Conservation (phyloP, 2,888 invertebrate species). For the Helleia helle region DNA sequence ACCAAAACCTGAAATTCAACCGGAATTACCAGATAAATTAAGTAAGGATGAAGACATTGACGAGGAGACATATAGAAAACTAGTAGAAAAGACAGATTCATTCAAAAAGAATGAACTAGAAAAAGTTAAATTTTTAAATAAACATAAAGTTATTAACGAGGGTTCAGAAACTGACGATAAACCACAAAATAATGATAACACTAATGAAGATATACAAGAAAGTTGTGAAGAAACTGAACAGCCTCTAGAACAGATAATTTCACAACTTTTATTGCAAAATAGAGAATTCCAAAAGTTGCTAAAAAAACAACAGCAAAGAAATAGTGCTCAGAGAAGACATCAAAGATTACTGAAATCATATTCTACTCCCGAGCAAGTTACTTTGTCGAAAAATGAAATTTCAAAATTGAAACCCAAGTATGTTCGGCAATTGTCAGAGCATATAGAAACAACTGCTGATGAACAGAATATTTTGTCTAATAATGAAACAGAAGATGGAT, state of each 20-base stretch:
- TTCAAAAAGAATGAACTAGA: constrained; percentile 69
- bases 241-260: constrained; percentile 84
- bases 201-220: constrained; percentile 33
- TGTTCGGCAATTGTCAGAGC: constrained; percentile 50
- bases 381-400: constrained; percentile 51
- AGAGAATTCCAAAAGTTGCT: constrained; percentile 86
- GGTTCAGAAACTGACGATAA: constrained; percentile 55
- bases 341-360: constrained; percentile 71
- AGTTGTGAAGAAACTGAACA: constrained; percentile 61
- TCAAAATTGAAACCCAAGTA: constrained; percentile 48
- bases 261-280: constrained; percentile 87
- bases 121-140: constrained; percentile 62
- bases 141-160: constrained; percentile 64
- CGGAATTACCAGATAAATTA: constrained; percentile 35
- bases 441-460: constrained; percentile 29
- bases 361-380: constrained; percentile 64
- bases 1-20: constrained; percentile 31
- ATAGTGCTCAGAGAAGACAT: constrained; percentile 67
- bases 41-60: constrained; percentile 63
- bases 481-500: constrained; percentile 31
- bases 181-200: constrained; percentile 29
- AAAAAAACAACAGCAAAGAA: constrained; percentile 79
- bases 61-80: constrained; percentile 58
- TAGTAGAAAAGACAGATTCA: constrained; percentile 70
- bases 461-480: constrained; percentile 29